Percentiles rank a stretch among this genome's conserved stretches.
These are phyloP conservation scores for Shargacucullia verbasci DNA, from an alignment of 2,888 invertebrate species.

Conservation along the genomic window DNA sequence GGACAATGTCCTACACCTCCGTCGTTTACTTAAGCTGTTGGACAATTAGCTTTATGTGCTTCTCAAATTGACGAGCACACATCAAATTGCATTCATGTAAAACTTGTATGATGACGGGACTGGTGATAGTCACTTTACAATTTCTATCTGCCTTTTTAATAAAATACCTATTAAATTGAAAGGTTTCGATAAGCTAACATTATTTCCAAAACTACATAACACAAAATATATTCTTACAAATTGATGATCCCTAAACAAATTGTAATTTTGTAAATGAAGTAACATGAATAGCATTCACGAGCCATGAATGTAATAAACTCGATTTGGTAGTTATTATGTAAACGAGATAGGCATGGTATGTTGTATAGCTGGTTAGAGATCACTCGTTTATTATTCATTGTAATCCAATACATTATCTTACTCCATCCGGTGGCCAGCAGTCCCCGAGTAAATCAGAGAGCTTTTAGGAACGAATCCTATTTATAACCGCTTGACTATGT, in stretches of 20 bases:
- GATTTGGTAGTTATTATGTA: slow-evolving; percentile 65
- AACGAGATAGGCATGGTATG: slow-evolving; percentile 63
- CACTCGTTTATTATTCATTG: slow-evolving; percentile 80
- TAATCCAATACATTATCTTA: slow-evolving; percentile 78
- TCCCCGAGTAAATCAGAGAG: slow-evolving; percentile 62
- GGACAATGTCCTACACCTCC: slow-evolving; percentile 48
- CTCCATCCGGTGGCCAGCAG: slow-evolving; percentile 64
- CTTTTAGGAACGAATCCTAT: slow-evolving; percentile 57
- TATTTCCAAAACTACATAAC: background rate
- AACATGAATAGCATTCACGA: slow-evolving; percentile 35
- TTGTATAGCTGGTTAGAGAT: slow-evolving; percentile 45
- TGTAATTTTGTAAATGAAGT: slow-evolving; percentile 40
- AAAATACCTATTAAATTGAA: background rate
- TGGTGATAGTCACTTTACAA: no score
- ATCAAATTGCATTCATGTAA: slow-evolving; percentile 15
- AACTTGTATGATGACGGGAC: slow-evolving; percentile 1
- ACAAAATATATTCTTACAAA: slow-evolving; percentile 5
- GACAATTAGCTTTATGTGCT: slow-evolving; percentile 48
- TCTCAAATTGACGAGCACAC: slow-evolving; percentile 17
- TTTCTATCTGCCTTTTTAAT: no score
- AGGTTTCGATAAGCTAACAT: no score
- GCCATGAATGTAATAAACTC: slow-evolving; percentile 51
- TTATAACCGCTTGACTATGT: slow-evolving; percentile 20
- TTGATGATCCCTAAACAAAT: slow-evolving; percentile 38
- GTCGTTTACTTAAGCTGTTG: slow-evolving; percentile 33